phyloP scores from a whole-genome alignment of 2,888 invertebrate species.

The Cataglyphis livida region DNA sequence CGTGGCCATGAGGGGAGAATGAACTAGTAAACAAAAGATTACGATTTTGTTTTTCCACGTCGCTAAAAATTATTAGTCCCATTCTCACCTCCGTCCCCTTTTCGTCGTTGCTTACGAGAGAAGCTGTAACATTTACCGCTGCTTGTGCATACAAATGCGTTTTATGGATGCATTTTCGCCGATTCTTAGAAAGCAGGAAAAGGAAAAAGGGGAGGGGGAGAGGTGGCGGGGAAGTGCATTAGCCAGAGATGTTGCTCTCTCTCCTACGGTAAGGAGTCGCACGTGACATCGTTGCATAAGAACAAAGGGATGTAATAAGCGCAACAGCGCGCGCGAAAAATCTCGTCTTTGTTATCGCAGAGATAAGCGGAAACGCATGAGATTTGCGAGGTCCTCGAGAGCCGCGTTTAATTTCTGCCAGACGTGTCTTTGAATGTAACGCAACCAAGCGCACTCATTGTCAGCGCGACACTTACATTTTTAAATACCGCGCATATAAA shows the following conservation, averaged over 20 bases:
- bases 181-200: conserved; percentile 7
- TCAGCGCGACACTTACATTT: background rate
- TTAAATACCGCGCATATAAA: background rate
- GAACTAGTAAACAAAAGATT: conserved; percentile 21
- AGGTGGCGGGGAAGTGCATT: conserved; percentile 11
- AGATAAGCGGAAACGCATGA: conserved; percentile 41
- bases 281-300: conserved; percentile 46
- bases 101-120: conserved; percentile 27
- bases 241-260: conserved; percentile 29
- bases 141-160: conserved; percentile 43
- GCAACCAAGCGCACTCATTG: conserved; percentile 6
- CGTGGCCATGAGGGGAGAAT: background rate
- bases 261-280: conserved; percentile 28
- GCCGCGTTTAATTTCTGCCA: conserved; percentile 28
- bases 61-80: conserved; percentile 40
- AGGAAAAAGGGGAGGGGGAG: background rate
- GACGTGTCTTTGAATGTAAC: conserved; percentile 14
- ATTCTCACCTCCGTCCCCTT: conserved; percentile 23
- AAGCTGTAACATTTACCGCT: conserved; percentile 1
- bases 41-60: conserved; percentile 41
- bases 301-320: conserved; percentile 47
- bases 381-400: conserved; percentile 30
- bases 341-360: conserved; percentile 38
- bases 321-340: conserved; percentile 34
- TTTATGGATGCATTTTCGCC: conserved; percentile 28